Conservation (phyloP, 2,888 invertebrate genomes). For the Eudemis profundana region DNA sequence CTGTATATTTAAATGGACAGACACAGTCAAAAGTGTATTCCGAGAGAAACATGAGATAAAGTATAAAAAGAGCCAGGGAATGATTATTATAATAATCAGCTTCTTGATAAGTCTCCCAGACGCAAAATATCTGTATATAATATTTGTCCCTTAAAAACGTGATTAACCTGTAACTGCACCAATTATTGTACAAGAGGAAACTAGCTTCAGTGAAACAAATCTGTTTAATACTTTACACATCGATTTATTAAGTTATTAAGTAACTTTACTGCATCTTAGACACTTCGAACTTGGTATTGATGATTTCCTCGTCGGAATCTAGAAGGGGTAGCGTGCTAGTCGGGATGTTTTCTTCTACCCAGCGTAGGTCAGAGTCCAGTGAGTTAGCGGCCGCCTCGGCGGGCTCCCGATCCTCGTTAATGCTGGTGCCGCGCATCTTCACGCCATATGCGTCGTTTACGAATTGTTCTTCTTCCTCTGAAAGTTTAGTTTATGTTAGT, state of each 20-base stretch:
- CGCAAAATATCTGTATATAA: too few relatives aligned
- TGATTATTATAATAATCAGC: too few relatives aligned
- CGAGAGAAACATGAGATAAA: too few relatives aligned
- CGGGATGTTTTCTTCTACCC: slow-evolving; percentile 98
- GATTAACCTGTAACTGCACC: too few relatives aligned
- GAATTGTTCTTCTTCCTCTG: slow-evolving; percentile 93
- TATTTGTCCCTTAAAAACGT: too few relatives aligned
- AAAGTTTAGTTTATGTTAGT: slow-evolving; percentile 23
- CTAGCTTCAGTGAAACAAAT: slow-evolving; percentile 14
- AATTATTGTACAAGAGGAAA: too few relatives aligned
- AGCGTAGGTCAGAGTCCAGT: slow-evolving; percentile 85
- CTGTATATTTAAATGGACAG: too few relatives aligned
- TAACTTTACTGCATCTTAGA: slow-evolving; percentile 92
- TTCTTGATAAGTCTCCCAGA: too few relatives aligned
- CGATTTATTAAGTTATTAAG: slow-evolving; percentile 53
- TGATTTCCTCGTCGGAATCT: slow-evolving; percentile 92
- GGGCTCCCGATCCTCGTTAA: slow-evolving; percentile 50
- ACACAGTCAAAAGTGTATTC: too few relatives aligned
- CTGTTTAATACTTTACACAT: slow-evolving; percentile 27
- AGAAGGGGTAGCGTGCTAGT: slow-evolving; percentile 88
- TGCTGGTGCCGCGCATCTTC: slow-evolving; percentile 87
- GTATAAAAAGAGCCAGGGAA: too few relatives aligned
- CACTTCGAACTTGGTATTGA: slow-evolving; percentile 94
- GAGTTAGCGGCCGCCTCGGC: slow-evolving; percentile 60
- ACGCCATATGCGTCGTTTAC: slow-evolving; percentile 95